Conservation (phyloP, 1,140 invertebrate species). For the Drosophila oshimai region DNA sequence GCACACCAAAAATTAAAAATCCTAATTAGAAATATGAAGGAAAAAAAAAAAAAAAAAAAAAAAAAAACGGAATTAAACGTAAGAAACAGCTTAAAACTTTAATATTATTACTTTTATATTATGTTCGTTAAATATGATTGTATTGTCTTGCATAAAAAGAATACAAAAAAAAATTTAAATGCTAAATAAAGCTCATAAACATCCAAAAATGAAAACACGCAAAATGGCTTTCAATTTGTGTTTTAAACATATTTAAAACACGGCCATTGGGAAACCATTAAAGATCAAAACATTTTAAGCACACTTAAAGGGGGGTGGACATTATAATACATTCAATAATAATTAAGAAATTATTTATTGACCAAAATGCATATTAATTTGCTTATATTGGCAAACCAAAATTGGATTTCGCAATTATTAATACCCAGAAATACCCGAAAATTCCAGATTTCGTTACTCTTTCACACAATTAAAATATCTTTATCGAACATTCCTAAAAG, state of each 20-base stretch:
- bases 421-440: background rate
- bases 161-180: background rate
- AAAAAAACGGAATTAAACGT: no score
- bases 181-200: background rate
- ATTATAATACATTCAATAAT: background rate
- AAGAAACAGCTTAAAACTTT: no score
- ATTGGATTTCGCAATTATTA: background rate
- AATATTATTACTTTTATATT: no score
- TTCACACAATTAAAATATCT: constrained; percentile 20
- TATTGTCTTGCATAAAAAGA: no score
- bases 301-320: no score
- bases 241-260: background rate
- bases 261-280: background rate
- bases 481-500: background rate
- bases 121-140: no score
- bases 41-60: background rate
- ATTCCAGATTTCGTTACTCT: constrained; percentile 1
- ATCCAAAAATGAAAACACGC: background rate
- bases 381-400: background rate
- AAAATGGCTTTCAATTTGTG: background rate
- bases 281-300: background rate
- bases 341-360: background rate
- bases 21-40: background rate
- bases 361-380: background rate
- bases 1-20: background rate